These are phyloP conservation scores for Carollia perspicillata DNA, from an alignment of 2,113 vertebrate species.

Conservation along the genomic window DNA sequence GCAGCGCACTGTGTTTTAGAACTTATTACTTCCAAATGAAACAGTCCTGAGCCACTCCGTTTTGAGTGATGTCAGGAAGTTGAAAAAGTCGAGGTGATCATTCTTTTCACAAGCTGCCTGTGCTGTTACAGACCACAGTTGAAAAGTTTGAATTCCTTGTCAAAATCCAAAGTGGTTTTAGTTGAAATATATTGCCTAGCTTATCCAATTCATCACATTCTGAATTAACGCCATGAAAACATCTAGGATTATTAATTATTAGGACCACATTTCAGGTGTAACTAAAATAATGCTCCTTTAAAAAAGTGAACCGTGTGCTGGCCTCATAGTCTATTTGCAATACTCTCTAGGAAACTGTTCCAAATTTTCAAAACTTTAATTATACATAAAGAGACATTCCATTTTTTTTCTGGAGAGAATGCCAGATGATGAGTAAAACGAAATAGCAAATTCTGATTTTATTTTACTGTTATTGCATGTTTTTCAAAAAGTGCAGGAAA, in stretches of 20 bases:
- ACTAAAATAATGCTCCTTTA: not conserved
- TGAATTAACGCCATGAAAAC: conserved; percentile 32
- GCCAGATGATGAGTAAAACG: not conserved
- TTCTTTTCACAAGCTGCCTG: conserved; percentile 33
- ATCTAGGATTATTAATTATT: conserved; percentile 47
- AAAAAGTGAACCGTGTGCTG: not conserved
- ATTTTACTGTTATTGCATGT: not conserved
- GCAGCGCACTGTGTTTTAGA: not conserved
- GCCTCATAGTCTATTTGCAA: not conserved
- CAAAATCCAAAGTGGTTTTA: conserved; percentile 43
- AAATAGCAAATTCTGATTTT: not conserved
- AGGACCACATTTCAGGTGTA: conserved; percentile 10
- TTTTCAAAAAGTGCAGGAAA: conserved; percentile 52
- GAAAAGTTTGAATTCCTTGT: conserved; percentile 56
- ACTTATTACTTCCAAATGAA: conserved; percentile 28
- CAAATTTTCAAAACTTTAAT: conserved; percentile 38
- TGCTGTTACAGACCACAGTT: not conserved
- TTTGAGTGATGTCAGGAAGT: conserved; percentile 46
- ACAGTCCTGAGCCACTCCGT: not conserved
- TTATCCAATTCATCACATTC: conserved; percentile 37
- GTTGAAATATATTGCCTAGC: conserved; percentile 38
- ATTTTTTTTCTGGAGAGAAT: not conserved
- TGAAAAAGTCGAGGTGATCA: conserved; percentile 35
- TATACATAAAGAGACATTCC: not conserved
- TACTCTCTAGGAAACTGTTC: not conserved